These are phyloP conservation scores for Spicauda simplicius DNA, from an alignment of 2,888 invertebrate species.

Conservation along the genomic window DNA sequence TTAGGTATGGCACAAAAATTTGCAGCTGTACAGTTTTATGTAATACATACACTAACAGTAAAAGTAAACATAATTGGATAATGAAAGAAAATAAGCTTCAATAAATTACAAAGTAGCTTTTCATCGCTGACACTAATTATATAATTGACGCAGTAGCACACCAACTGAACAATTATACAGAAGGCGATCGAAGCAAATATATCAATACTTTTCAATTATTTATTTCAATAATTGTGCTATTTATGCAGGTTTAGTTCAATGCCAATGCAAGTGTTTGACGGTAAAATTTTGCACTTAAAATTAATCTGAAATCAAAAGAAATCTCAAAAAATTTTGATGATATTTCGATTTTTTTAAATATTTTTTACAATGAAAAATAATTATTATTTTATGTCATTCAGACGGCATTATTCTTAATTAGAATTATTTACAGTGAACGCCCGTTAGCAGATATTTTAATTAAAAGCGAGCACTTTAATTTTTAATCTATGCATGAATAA, in stretches of 20 bases:
- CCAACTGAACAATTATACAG: slow-evolving; percentile 16
- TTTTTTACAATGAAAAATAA: no score
- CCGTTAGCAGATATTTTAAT: no score
- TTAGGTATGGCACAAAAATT: no score
- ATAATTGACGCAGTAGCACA: slow-evolving; percentile 18
- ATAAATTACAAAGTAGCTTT: slow-evolving; percentile 8
- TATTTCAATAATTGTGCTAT: slow-evolving; percentile 8
- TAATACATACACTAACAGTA: background rate
- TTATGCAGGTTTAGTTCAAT: slow-evolving; percentile 15
- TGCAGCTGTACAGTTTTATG: no score
- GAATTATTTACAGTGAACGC: no score
- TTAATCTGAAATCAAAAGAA: no score
- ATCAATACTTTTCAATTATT: background rate
- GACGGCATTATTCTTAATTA: no score
- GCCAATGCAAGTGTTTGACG: slow-evolving; percentile 5
- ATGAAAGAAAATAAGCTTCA: slow-evolving; percentile 1
- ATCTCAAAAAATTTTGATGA: no score
- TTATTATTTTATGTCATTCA: no score
- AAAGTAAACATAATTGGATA: slow-evolving; percentile 2
- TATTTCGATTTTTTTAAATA: no score
- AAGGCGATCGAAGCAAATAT: slow-evolving; percentile 2
- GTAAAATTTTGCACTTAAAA: background rate
- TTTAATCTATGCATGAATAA: no score
- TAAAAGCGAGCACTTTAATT: no score
- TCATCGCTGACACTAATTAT: background rate